Conservation (phyloP, 2,888 invertebrate species). For the Scaeva pyrastri region DNA sequence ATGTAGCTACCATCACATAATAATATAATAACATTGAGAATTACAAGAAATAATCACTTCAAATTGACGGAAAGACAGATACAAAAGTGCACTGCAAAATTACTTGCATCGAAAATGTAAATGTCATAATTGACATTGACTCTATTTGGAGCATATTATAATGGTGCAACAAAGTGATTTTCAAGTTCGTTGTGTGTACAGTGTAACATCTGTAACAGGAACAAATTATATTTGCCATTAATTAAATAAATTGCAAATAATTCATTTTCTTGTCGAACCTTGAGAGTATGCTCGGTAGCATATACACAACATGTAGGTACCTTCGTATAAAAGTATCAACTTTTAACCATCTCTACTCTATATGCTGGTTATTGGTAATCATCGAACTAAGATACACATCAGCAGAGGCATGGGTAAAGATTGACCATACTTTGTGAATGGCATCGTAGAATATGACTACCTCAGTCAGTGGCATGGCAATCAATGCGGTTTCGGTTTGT, state of each 20-base stretch:
- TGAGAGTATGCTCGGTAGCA: constrained; percentile 29
- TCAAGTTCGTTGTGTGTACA: constrained; percentile 21
- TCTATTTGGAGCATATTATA: background rate
- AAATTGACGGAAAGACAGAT: background rate
- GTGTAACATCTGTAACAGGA: constrained; percentile 22
- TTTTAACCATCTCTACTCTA: constrained; percentile 7
- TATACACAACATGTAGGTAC: background rate
- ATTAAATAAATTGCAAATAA: constrained; percentile 59
- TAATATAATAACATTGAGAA: background rate
- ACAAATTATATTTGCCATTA: constrained; percentile 48
- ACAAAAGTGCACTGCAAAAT: background rate
- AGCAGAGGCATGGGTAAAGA: constrained; percentile 33
- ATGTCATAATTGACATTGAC: constrained; percentile 12
- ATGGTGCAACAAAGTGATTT: constrained; percentile 39
- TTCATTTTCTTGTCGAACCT: constrained; percentile 47
- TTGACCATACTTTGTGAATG: constrained; percentile 45
- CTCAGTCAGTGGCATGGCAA: constrained; percentile 48
- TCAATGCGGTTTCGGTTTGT: constrained; percentile 67
- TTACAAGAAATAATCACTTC: background rate
- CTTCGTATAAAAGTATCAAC: background rate
- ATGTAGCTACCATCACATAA: too few relatives aligned
- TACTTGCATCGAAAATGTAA: background rate
- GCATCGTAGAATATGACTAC: constrained; percentile 33
- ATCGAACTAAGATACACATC: constrained; percentile 23
- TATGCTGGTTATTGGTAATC: background rate